Conservation (phyloP, 2,113 vertebrate species). For the Aramus guarauna region DNA sequence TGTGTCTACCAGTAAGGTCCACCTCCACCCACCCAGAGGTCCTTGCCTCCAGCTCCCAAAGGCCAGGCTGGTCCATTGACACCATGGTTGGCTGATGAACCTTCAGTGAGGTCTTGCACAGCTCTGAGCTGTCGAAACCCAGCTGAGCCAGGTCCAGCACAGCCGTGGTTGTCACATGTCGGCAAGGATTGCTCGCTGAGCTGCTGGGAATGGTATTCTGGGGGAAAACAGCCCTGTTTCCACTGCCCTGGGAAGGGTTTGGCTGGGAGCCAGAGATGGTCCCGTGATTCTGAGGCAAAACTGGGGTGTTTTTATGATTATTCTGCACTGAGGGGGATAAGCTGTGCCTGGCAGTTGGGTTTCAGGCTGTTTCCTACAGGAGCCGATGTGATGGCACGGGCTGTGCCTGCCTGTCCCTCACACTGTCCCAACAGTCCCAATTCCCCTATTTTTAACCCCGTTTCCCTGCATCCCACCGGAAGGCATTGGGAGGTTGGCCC, state of each 20-base stretch:
- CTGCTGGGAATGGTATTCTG: neutral
- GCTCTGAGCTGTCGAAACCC: neutral
- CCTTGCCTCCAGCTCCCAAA: neutral
- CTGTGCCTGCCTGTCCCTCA: neutral
- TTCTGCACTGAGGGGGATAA: neutral
- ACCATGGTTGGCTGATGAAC: neutral
- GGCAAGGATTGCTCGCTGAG: neutral
- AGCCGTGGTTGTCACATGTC: rapidly evolving
- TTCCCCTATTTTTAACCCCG: neutral
- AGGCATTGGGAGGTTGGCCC: neutral
- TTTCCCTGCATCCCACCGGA: neutral
- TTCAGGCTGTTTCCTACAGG: neutral
- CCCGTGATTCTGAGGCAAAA: neutral
- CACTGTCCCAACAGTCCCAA: rapidly evolving
- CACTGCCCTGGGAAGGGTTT: neutral
- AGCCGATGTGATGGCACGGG: rapidly evolving
- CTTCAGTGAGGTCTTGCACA: neutral
- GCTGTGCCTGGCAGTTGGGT: rapidly evolving
- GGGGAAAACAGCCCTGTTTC: neutral
- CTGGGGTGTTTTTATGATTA: rapidly evolving
- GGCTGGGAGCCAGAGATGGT: neutral
- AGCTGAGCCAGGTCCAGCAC: neutral
- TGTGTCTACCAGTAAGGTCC: neutral
- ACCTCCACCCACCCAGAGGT: rapidly evolving
- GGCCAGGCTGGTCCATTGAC: neutral